These are phyloP conservation scores for Pseudoatta argentina DNA, from an alignment of 1,140 invertebrate genomes.

Conservation along the genomic window DNA sequence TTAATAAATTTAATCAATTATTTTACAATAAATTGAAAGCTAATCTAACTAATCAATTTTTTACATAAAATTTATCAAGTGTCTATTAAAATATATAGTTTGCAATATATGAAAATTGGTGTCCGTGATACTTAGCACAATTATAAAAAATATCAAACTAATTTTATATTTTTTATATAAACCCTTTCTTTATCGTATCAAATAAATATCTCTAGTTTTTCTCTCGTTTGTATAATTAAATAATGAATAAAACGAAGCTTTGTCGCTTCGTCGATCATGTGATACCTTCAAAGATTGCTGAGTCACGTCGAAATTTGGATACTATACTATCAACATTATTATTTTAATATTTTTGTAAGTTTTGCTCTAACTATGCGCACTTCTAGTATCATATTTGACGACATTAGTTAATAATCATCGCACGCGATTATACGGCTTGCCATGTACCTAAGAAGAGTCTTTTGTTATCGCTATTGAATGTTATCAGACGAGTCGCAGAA, in stretches of 20 bases:
- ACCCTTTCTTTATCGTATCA: neutral
- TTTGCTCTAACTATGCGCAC: slow-evolving; percentile 2
- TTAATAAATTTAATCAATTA: neutral
- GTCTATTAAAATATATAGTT: neutral
- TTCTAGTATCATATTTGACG: slow-evolving; percentile 4
- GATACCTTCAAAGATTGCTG: slow-evolving; percentile 38
- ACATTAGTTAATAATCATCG: neutral
- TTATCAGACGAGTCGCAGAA: slow-evolving; percentile 25
- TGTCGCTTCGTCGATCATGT: neutral
- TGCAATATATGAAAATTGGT: neutral
- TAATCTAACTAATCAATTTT: slow-evolving; percentile 5
- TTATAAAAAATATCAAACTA: neutral
- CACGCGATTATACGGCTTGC: slow-evolving; percentile 23
- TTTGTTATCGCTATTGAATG: slow-evolving; percentile 28
- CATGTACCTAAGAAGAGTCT: slow-evolving; percentile 30
- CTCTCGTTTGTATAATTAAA: neutral
- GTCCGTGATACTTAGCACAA: neutral
- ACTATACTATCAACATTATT: slow-evolving; percentile 17
- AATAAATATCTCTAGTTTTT: neutral
- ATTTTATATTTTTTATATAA: neutral
- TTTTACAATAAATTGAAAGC: neutral
- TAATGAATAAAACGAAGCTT: neutral
- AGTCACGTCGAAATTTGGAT: slow-evolving; percentile 28
- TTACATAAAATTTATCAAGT: neutral
- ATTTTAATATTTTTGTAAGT: slow-evolving; percentile 21